phyloP scores from a whole-genome alignment of 2,113 vertebrate genomes.

The Crotalus viridis region DNA sequence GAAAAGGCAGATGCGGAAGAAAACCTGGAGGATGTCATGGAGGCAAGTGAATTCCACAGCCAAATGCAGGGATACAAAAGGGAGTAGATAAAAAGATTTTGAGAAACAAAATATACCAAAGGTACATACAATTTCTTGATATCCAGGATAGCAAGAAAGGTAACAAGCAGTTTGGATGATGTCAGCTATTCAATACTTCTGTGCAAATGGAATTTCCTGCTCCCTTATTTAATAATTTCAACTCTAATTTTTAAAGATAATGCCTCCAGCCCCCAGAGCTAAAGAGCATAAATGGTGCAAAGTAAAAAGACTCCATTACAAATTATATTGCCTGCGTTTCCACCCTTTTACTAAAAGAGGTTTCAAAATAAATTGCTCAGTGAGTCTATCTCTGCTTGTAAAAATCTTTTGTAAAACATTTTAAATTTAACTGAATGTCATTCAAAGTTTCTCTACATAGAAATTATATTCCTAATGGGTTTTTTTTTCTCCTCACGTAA shows the following conservation, averaged over 20 bases:
- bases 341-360: background rate
- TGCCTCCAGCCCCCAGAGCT: background rate
- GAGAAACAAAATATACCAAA: background rate
- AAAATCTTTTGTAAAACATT: background rate
- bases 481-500: conserved; percentile 6
- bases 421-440: background rate
- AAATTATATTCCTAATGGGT: background rate
- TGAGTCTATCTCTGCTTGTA: background rate
- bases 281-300: background rate
- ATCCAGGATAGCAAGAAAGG: background rate
- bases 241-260: background rate
- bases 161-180: background rate
- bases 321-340: background rate
- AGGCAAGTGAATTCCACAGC: conserved; percentile 68
- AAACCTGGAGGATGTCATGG: conserved; percentile 89
- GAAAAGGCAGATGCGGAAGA: conserved; percentile 90
- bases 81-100: background rate
- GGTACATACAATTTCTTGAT: background rate
- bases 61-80: background rate
- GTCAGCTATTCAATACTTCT: background rate
- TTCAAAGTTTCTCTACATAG: background rate
- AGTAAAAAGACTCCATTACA: background rate
- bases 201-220: background rate
- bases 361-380: background rate
- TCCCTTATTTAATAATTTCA: background rate